These are phyloP conservation scores for Pristionchus pacificus DNA, from an alignment of 1,140 invertebrate genomes.

Conservation along the genomic window DNA sequence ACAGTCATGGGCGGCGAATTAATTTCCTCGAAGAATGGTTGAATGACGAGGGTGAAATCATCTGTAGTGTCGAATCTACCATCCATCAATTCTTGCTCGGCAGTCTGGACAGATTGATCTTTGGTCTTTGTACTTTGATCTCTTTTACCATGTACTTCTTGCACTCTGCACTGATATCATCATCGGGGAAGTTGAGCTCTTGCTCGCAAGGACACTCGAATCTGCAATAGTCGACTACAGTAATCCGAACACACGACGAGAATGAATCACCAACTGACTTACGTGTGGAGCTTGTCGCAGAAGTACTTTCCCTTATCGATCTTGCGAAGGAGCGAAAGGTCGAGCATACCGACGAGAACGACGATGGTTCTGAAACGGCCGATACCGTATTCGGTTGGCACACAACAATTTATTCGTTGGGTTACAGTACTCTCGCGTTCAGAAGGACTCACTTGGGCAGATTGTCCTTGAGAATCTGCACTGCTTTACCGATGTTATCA, in stretches of 20 bases:
- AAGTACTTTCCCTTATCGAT: conserved; percentile 36
- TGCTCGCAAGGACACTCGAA: conserved; percentile 44
- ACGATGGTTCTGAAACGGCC: conserved; percentile 48
- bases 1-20: too few relatives aligned
- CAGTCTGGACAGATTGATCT: too few relatives aligned
- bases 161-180: conserved; percentile 29
- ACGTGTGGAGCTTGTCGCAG: conserved; percentile 45
- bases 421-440: too few relatives aligned
- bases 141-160: conserved; percentile 34
- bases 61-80: conserved; percentile 58
- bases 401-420: too few relatives aligned
- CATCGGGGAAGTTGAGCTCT: conserved; percentile 36
- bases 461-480: conserved; percentile 64
- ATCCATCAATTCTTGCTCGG: conserved; percentile 34
- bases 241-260: background rate
- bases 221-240: conserved; percentile 1
- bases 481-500: too few relatives aligned
- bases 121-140: too few relatives aligned
- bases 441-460: conserved; percentile 45
- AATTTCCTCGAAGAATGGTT: too few relatives aligned
- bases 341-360: conserved; percentile 39
- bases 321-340: conserved; percentile 38
- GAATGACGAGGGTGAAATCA: conserved; percentile 61
- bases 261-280: conserved; percentile 11
- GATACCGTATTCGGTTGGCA: conserved; percentile 57